These are phyloP conservation scores for Isichthys henryi DNA, from an alignment of 2,113 vertebrate genomes.

Conservation along the genomic window DNA sequence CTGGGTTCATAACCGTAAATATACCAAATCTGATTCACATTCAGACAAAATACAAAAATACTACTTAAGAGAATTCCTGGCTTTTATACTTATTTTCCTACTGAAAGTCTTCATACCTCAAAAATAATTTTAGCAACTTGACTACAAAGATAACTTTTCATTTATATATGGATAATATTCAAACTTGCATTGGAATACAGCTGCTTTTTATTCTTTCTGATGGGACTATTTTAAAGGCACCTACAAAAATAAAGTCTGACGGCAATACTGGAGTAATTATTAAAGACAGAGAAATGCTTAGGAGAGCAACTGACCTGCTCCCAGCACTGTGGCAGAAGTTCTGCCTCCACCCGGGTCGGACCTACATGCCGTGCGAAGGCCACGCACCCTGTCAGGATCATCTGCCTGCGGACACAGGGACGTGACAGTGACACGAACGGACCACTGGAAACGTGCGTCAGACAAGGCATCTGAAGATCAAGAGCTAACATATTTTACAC, in stretches of 20 bases:
- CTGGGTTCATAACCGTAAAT: neutral
- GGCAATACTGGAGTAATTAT: neutral
- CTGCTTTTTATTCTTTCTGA: neutral
- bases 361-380: conserved; percentile 94
- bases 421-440: neutral
- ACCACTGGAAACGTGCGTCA: neutral
- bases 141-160: neutral
- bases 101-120: neutral
- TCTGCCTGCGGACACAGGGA: conserved; percentile 70
- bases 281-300: neutral
- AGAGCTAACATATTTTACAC: neutral
- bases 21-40: neutral
- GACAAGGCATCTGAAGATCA: neutral
- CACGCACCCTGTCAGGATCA: conserved; percentile 96
- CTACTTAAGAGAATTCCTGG: neutral
- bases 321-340: conserved; percentile 96
- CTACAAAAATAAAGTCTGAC: neutral
- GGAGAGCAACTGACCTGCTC: conserved; percentile 75
- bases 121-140: neutral
- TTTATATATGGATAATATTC: neutral
- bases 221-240: neutral
- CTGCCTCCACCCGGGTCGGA: conserved; percentile 91
- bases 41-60: neutral
- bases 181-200: neutral
- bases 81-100: neutral